These are phyloP conservation scores for Delphinapterus leucas DNA, from an alignment of 2,113 vertebrate species.

Conservation along the genomic window DNA sequence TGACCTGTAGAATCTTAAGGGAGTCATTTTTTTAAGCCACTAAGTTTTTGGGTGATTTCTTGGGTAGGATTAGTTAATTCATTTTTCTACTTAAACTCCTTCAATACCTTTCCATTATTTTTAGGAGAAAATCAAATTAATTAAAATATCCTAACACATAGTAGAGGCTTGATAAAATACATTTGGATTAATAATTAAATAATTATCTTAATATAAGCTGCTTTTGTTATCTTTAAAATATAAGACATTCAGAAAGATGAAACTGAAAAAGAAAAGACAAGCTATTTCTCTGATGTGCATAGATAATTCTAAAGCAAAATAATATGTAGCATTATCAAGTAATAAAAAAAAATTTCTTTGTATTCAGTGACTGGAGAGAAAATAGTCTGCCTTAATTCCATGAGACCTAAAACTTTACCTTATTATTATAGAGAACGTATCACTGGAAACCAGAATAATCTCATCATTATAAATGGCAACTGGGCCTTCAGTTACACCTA, in stretches of 20 bases:
- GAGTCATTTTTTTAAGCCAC: not conserved
- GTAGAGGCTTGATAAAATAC: not conserved
- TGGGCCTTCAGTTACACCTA: not conserved
- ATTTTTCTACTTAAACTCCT: not conserved
- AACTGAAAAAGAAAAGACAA: not conserved
- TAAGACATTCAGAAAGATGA: not conserved
- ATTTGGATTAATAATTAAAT: not conserved
- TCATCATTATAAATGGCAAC: not conserved
- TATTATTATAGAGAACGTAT: not conserved
- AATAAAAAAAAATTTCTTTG: slow-evolving; percentile 23
- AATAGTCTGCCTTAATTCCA: not conserved
- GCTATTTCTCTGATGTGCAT: not conserved
- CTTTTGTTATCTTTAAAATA: not conserved
- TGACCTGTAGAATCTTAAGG: not conserved
- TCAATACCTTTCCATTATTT: too few relatives aligned
- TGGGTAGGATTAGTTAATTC: not conserved
- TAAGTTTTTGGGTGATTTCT: not conserved
- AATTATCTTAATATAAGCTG: not conserved
- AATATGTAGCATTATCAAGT: not conserved
- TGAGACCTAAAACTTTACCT: not conserved
- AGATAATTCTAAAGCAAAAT: not conserved
- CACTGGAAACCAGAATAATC: not conserved
- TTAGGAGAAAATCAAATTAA: not conserved
- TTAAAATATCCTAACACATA: not conserved
- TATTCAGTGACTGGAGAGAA: not conserved